A percentile compares a stretch with the other conserved stretches of the same genome.
Conservation (phyloP, 2,888 invertebrate genomes). For the Limenitis camilla region DNA sequence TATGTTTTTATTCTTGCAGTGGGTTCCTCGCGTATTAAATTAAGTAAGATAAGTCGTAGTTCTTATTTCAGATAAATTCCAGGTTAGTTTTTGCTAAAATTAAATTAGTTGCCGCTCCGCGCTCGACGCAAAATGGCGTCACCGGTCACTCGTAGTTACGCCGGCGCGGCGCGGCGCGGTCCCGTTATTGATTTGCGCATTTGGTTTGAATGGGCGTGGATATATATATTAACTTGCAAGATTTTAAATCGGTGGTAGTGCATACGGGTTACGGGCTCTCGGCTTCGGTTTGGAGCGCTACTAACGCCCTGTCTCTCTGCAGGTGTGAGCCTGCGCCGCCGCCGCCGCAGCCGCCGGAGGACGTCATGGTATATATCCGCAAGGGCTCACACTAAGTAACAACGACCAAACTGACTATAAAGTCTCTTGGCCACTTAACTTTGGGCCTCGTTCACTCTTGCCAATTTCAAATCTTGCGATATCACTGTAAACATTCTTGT, state of each 20-base stretch:
- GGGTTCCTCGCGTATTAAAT: slow-evolving; percentile 50
- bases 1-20: slow-evolving; percentile 52
- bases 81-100: slow-evolving; percentile 47
- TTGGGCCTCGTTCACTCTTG: slow-evolving; percentile 70
- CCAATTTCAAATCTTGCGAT: slow-evolving; percentile 73
- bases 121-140: slow-evolving; percentile 72
- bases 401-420: slow-evolving; percentile 69
- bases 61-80: slow-evolving; percentile 62
- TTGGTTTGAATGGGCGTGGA: slow-evolving; percentile 37
- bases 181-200: slow-evolving; percentile 52
- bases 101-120: slow-evolving; percentile 62
- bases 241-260: slow-evolving; percentile 67
- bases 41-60: slow-evolving; percentile 52
- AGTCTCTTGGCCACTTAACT: slow-evolving; percentile 73
- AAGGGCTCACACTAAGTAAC: slow-evolving; percentile 73
- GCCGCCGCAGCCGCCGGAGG: slow-evolving; percentile 67
- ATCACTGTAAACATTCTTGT: slow-evolving; percentile 68
- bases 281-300: slow-evolving; percentile 62
- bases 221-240: slow-evolving; percentile 44
- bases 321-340: slow-evolving; percentile 74
- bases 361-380: slow-evolving; percentile 72
- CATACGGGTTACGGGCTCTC: slow-evolving; percentile 27
- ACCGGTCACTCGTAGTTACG: slow-evolving; percentile 61
- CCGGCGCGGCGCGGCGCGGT: slow-evolving; percentile 45
- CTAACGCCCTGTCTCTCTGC: slow-evolving; percentile 76